Base-by-base conservation (phyloP, 2,888 invertebrate species). In the Globia sparganii region DNA sequence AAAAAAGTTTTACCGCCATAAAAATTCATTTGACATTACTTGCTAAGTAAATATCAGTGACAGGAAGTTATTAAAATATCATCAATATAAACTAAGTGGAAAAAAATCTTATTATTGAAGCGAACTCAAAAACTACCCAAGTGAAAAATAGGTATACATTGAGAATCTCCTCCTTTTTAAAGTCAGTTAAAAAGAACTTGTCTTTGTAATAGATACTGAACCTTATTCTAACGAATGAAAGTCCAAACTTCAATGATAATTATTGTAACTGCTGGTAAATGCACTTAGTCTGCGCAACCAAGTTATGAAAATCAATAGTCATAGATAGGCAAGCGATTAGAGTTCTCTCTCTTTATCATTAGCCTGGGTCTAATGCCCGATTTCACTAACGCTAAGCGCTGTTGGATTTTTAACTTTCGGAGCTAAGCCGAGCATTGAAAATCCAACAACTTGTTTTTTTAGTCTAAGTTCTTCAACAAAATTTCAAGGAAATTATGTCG, bases 231-330 rank as follows among this genome's bases (percentile, higher is more conserved):
- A 28, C 0, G 13, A 0, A 0, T 9, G 9, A 78, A 28, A 25
- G 21, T 25, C 28, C 13, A 58, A 79, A 78, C 21, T 78, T 3
- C 28, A 78, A 40, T 43, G 34, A 34, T 4, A 18, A 66, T 11
- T 49, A 15, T 4, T 37, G 0, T 6, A 11, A 46, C 15, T 56
- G 56, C 56, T 4, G 28, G 0, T 6, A 11, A 46, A 11, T 56
- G 56, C 56, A 49, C 11, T 43, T 40, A 25, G 18, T 49, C 25
- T 56, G 34, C 43, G 77, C 28, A 58, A 40, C 34, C 18, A 34
- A 62, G 28, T 46, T 56, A 78, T n/a, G 61, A 56, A 68, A 69
- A 69, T 69, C 53, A 78, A 49, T 78, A 49, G 1, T 34, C n/a
- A 46, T 40, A 64, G 43, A 66, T 37, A 37, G n/a, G 61, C 71